Conservation (phyloP, 2,113 vertebrate genomes). For the Bambusicola thoracicus region DNA sequence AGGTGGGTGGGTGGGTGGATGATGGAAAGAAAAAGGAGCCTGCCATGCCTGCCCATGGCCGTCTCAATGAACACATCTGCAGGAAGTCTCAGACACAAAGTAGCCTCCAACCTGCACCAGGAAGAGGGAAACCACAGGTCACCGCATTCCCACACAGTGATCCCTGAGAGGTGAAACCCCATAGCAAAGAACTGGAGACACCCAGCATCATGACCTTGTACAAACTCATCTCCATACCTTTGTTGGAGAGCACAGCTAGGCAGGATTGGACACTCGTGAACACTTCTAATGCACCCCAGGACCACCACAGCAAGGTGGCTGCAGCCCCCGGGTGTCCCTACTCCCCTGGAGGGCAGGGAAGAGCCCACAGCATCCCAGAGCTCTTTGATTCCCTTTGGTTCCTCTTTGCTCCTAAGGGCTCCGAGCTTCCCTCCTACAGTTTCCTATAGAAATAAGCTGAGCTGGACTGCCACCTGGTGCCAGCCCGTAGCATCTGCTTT, state of each 20-base stretch:
- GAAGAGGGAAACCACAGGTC: neutral
- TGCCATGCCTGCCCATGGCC: neutral
- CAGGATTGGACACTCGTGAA: neutral
- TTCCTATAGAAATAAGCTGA: neutral
- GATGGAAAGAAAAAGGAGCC: neutral
- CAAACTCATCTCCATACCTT: neutral
- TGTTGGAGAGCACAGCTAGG: rapidly evolving
- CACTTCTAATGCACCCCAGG: neutral
- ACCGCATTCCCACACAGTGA: rapidly evolving
- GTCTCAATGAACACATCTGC: neutral
- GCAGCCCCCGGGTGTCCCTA: neutral
- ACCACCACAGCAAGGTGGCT: neutral
- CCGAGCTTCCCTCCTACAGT: neutral
- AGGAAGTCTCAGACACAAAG: neutral
- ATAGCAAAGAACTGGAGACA: neutral
- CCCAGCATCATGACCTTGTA: neutral
- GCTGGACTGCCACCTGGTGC: slow-evolving; percentile 71
- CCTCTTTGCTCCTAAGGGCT: neutral
- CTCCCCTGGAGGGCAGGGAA: rapidly evolving
- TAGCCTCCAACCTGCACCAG: neutral
- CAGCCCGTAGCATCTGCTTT: slow-evolving; percentile 31
- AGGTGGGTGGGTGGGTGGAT: neutral
- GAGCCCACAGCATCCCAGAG: neutral
- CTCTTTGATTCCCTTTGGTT: neutral
- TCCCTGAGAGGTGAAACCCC: neutral